phyloP scores from a whole-genome alignment of 2,888 invertebrate species.

The Himalopsyche anomala region DNA sequence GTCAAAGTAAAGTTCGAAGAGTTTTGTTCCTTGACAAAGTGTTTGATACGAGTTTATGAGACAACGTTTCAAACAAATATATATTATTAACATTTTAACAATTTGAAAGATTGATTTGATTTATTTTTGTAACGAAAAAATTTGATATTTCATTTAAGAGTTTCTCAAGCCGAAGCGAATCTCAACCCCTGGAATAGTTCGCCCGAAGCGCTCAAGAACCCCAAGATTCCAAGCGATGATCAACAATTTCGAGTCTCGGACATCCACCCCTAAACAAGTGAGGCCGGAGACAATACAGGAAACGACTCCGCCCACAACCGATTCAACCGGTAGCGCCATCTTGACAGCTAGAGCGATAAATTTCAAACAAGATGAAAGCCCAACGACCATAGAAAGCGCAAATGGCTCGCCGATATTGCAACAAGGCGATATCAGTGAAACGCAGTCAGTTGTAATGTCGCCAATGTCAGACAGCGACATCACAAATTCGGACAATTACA shows the following conservation, averaged over 20 bases:
- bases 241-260: slow-evolving; percentile 64
- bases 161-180: slow-evolving; percentile 74
- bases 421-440: slow-evolving; percentile 27
- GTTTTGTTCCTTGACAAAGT: no score
- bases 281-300: slow-evolving; percentile 67
- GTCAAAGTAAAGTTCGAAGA: no score
- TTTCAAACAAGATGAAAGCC: slow-evolving; percentile 70
- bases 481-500: slow-evolving; percentile 58
- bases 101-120: not conserved
- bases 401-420: slow-evolving; percentile 54
- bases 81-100: no score
- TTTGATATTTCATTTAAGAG: slow-evolving; percentile 68
- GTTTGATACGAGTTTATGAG: no score
- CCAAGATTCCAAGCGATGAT: slow-evolving; percentile 65
- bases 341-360: slow-evolving; percentile 74
- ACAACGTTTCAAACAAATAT: no score
- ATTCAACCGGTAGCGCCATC: slow-evolving; percentile 70
- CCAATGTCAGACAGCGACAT: slow-evolving; percentile 53
- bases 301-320: slow-evolving; percentile 71
- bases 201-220: slow-evolving; percentile 47
- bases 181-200: slow-evolving; percentile 71
- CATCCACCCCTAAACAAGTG: slow-evolving; percentile 66
- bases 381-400: slow-evolving; percentile 54
- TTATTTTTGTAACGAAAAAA: not conserved
- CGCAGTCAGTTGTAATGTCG: slow-evolving; percentile 46